Conservation (phyloP, 1,140 invertebrate genomes). For the Aphidius ervi region DNA sequence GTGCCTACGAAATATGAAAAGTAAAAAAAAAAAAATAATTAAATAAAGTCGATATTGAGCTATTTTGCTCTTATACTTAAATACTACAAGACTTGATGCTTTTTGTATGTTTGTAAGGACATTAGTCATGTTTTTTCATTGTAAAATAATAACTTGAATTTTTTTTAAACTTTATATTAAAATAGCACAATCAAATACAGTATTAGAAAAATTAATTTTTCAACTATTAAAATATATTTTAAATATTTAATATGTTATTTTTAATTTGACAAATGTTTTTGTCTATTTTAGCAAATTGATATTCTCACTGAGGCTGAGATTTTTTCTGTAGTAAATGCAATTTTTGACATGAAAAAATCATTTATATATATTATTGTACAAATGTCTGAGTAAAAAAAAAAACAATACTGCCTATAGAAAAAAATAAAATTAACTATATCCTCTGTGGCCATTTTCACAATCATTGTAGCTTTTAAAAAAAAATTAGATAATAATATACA, state of each 20-base stretch:
- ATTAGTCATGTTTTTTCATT: not conserved
- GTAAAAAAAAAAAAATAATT: conserved; percentile 18
- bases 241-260: not conserved
- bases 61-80: not conserved
- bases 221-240: not conserved
- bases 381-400: not conserved
- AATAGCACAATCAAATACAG: not conserved
- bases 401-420: not conserved
- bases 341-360: not conserved
- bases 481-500: too few species aligned
- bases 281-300: conserved; percentile 10
- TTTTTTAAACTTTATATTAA: not conserved
- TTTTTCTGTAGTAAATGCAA: too few species aligned
- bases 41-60: conserved; percentile 17
- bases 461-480: too few species aligned
- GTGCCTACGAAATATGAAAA: conserved; percentile 35
- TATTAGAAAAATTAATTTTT: too few species aligned
- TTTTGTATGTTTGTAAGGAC: conserved; percentile 23
- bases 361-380: conserved; percentile 3
- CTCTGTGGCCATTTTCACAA: too few species aligned
- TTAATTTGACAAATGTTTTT: conserved; percentile 23
- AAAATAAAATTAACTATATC: too few species aligned
- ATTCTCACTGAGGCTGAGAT: conserved; percentile 2
- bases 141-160: not conserved
- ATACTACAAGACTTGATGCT: conserved; percentile 21